Percentiles rank a stretch among this genome's conserved stretches.
Conservation (phyloP, 2,888 invertebrate species). For the Galerucella calmariensis region DNA sequence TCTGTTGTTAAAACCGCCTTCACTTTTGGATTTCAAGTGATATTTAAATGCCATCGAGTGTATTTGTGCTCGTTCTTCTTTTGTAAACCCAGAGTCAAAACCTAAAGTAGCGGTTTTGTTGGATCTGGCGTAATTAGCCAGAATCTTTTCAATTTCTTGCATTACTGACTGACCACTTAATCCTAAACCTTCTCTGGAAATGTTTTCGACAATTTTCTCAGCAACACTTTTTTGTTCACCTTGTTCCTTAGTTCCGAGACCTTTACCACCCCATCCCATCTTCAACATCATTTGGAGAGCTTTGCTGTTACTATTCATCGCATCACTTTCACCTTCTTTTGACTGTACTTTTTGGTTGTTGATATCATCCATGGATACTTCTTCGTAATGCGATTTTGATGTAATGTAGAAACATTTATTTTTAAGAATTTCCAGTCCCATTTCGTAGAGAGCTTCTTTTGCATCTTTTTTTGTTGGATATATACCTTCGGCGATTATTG, state of each 20-base stretch:
- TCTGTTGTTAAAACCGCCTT: conserved; percentile 52
- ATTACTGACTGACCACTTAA: conserved; percentile 48
- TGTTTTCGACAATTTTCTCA: conserved; percentile 51
- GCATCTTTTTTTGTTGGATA: conserved; percentile 43
- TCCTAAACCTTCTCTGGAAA: conserved; percentile 52
- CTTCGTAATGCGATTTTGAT: conserved; percentile 51
- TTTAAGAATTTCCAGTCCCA: conserved; percentile 48
- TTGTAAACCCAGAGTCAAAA: conserved; percentile 53
- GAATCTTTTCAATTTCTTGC: conserved; percentile 50
- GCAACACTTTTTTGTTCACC: conserved; percentile 52
- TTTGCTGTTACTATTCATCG: conserved; percentile 48
- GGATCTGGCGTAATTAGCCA: conserved; percentile 51
- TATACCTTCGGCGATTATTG: conserved; percentile 35
- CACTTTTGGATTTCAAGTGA: conserved; percentile 54
- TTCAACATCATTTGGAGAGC: conserved; percentile 55
- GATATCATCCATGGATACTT: conserved; percentile 48
- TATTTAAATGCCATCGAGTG: conserved; percentile 52
- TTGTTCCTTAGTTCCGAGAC: conserved; percentile 54
- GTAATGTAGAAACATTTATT: conserved; percentile 52
- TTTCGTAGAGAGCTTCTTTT: conserved; percentile 49
- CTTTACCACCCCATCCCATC: conserved; percentile 57
- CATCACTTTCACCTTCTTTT: conserved; percentile 24
- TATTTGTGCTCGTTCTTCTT: conserved; percentile 54
- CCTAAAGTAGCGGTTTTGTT: conserved; percentile 50
- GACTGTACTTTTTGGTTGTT: conserved; percentile 32